Conservation (phyloP, 2,797 vertebrate genomes). For the Poliocrania exsul region DNA sequence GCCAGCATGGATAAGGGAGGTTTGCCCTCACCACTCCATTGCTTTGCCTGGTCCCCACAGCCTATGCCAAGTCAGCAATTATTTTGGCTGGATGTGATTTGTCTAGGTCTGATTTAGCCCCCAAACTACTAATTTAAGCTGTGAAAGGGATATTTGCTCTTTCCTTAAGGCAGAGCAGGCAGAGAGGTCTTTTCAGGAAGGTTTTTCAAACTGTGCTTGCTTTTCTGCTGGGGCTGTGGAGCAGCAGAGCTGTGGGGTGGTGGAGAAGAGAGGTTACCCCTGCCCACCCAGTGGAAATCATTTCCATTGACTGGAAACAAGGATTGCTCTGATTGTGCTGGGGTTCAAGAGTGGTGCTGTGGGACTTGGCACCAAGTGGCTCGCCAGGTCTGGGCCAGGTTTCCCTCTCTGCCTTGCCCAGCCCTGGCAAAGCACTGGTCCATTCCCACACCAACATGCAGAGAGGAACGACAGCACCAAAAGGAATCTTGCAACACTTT, state of each 20-base stretch:
- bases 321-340: neutral
- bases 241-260: neutral
- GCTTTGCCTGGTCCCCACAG: neutral
- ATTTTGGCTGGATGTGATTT: neutral
- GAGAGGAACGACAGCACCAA: neutral
- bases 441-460: neutral
- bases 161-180: neutral
- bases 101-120: neutral
- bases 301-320: too few species aligned
- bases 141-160: neutral
- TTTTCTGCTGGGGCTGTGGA: neutral
- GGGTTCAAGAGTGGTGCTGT: neutral
- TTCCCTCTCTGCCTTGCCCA: neutral
- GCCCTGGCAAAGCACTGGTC: neutral
- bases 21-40: neutral
- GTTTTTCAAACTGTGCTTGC: neutral
- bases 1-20: neutral
- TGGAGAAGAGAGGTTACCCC: neutral
- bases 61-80: accelerated
- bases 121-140: neutral
- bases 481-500: neutral
- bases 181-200: neutral
- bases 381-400: neutral
- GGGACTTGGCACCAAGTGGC: accelerated
- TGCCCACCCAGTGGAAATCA: neutral